These are phyloP conservation scores for Temnothorax rugatulus DNA, from an alignment of 2,888 invertebrate genomes.

Conservation along the genomic window DNA sequence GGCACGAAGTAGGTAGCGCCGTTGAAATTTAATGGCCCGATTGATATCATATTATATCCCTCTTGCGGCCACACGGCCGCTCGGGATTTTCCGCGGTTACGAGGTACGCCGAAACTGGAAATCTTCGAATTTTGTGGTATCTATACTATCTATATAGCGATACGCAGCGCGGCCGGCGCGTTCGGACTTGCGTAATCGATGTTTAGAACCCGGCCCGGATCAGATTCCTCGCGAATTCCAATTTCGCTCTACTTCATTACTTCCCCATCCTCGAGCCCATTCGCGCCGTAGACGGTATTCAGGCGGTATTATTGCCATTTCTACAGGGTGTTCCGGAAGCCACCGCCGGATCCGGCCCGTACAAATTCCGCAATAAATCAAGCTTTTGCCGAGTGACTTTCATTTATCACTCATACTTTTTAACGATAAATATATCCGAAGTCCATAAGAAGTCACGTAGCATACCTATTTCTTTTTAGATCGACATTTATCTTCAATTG, in stretches of 20 bases:
- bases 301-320: background rate
- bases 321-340: background rate
- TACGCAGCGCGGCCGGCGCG: constrained; percentile 8
- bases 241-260: constrained; percentile 66
- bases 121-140: constrained; percentile 58
- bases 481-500: background rate
- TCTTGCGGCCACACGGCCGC: background rate
- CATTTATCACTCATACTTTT: background rate
- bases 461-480: background rate
- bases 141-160: background rate
- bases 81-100: constrained; percentile 44
- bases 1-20: constrained; percentile 19
- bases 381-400: background rate
- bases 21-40: constrained; percentile 47
- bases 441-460: background rate
- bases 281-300: constrained; percentile 36
- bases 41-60: constrained; percentile 28
- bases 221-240: constrained; percentile 67
- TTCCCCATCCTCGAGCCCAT: constrained; percentile 51
- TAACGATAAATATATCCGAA: background rate
- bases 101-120: constrained; percentile 15
- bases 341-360: background rate
- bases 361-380: background rate
- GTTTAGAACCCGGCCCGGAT: constrained; percentile 55
- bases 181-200: constrained; percentile 49